Percentiles rank a stretch among this genome's conserved stretches.
Conservation (phyloP, 35 echinoderm and acorn worm species). For the Eucidaris tribuloides region DNA sequence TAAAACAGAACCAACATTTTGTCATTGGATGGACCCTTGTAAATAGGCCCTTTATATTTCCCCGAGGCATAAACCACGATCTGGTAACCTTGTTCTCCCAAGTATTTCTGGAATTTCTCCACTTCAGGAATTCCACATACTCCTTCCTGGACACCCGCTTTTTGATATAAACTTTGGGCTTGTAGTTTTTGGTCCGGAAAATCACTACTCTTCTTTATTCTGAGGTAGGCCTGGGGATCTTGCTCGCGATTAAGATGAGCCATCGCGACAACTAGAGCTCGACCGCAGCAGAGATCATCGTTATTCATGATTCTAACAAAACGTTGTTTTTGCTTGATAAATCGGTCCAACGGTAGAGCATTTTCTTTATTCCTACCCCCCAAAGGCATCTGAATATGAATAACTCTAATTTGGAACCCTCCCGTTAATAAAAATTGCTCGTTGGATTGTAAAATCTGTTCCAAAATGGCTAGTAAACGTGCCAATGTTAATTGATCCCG, state of each 20-base stretch:
- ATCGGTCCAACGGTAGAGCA: neutral
- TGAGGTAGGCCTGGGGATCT: neutral
- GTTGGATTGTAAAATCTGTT: neutral
- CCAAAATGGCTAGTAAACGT: neutral
- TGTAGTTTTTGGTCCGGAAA: neutral
- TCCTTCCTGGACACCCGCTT: neutral
- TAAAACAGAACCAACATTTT: neutral
- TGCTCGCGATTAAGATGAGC: constrained; percentile 4
- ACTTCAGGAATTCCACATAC: constrained; percentile 27
- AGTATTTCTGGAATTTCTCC: constrained; percentile 30
- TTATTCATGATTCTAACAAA: neutral
- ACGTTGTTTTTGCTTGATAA: neutral
- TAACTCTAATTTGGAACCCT: neutral
- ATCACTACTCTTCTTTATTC: neutral
- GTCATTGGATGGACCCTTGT: constrained; percentile 1
- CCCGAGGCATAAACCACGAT: constrained; percentile 31
- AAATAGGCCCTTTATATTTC: constrained; percentile 12
- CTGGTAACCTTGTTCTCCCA: constrained; percentile 8
- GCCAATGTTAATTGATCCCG: neutral
- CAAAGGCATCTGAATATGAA: neutral
- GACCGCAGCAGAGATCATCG: constrained; percentile 37
- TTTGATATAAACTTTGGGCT: neutral
- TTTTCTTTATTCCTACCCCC: neutral
- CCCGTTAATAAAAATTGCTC: neutral
- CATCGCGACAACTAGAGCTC: constrained; percentile 50